Conservation (phyloP, 2,797 vertebrate genomes). For the Gadopsis marmoratus region DNA sequence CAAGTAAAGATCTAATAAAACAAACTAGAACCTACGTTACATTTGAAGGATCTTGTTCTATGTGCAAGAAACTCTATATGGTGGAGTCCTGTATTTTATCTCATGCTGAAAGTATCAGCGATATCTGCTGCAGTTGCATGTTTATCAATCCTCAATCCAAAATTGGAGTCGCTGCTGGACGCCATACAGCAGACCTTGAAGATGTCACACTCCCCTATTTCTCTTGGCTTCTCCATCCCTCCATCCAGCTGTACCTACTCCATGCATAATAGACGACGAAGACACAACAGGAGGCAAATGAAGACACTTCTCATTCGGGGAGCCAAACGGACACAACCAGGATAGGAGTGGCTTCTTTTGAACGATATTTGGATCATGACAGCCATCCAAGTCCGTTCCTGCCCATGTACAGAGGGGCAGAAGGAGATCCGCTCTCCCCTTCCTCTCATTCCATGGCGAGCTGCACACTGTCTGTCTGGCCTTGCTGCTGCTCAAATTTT, state of each 20-base stretch:
- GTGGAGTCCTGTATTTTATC: background rate
- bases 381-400: conserved; percentile 12
- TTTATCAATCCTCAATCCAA: background rate
- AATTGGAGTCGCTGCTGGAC: conserved; percentile 7
- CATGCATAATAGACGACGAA: background rate
- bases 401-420: background rate
- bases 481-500: conserved; percentile 83
- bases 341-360: background rate
- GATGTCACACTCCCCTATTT: background rate
- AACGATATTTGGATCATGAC: background rate
- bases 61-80: conserved; percentile 3
- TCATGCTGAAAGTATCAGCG: background rate
- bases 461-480: conserved; percentile 83
- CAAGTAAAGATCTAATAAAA: conserved; percentile 8
- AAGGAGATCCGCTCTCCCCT: background rate
- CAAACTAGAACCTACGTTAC: background rate
- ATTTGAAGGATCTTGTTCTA: background rate
- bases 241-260: background rate
- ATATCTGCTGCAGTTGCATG: background rate
- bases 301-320: background rate
- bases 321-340: conserved; percentile 5
- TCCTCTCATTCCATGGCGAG: conserved; percentile 85
- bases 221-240: conserved; percentile 3
- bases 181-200: background rate
- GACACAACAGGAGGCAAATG: conserved; percentile 4